Evolutionary conservation across 2,888 invertebrate genomes (phyloP), one percentile per base, ranked within the genome.

Genomic region (Dione juno): DNA sequence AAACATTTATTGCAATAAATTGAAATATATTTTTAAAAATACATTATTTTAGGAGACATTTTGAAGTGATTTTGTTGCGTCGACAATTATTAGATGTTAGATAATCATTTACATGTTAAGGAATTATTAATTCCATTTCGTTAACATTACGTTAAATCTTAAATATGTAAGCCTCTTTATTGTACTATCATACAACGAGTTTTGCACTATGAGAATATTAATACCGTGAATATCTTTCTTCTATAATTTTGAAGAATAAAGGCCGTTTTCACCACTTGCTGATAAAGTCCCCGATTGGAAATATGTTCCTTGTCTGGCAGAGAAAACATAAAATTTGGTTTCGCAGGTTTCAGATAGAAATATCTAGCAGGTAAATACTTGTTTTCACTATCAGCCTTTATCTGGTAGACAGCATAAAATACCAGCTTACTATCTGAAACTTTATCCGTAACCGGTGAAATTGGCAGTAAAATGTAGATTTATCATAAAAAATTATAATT

Each of bases 1-100:
- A 37, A 35, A 45, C 43, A 61, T 64, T 64, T 64, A 64, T 64
- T 64, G 48, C 64, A 64, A 28, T 61, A 61, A 61, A 61, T 61
- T 61, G 45, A 45, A 61, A 61, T 35, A 61, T 35, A 11, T 28
- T 45, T 45, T 61, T 45, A 61, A 61, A 61, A 61, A 45, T 61
- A 61, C 61, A 45, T 45, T 35, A 35, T 45, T 61, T 61, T 16
- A 35, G 61, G 61, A 61, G 61, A 35, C 43, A 11, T 61, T 61
- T 61, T 61, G n/a, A 61, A 16, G 61, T 45, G 57, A 57, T 57
- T 57, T 57, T 57, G 57, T 57, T 57, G 54, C 10, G 37, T 10
- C 37, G 54, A 37, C 35, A 37, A 57, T 57, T 37, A 10, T 37
- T 37, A 35, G 11, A 35, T 57, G 10, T 35, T 57, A 57, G n/a